A percentile compares a stretch with the other conserved stretches of the same genome.
Evolutionary conservation across 2,888 invertebrate species (phyloP).

Genomic region (Chromoteleia sp.): DNA sequence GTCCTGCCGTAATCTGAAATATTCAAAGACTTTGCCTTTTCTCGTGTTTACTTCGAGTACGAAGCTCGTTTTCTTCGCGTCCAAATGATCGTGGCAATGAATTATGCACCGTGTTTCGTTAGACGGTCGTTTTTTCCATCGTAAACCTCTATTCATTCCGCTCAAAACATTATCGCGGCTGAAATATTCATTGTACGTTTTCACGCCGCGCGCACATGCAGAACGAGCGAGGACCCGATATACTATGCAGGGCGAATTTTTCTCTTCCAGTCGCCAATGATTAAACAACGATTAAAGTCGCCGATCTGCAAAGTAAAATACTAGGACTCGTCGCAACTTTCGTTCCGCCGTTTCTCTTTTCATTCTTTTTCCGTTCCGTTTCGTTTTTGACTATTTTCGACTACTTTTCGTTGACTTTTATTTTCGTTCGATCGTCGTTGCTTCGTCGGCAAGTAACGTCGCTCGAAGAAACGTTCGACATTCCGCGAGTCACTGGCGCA

Average conservation of each 20-base stretch:
- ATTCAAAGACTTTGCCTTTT: constrained; percentile 1
- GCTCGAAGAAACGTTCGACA: constrained; percentile 21
- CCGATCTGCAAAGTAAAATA: neutral
- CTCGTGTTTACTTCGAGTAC: neutral
- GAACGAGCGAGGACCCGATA: neutral
- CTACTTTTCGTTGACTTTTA: neutral
- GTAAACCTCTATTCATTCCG: constrained; percentile 29
- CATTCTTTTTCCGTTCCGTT: no score
- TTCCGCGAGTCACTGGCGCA: constrained; percentile 41
- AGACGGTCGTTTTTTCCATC: constrained; percentile 10
- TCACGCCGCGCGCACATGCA: constrained; percentile 15
- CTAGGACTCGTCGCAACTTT: neutral
- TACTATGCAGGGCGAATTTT: neutral
- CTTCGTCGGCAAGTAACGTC: constrained; percentile 1
- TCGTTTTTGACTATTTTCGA: no score
- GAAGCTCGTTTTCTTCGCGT: constrained; percentile 8
- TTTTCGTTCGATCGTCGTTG: neutral
- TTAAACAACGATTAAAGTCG: neutral
- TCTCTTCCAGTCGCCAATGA: neutral
- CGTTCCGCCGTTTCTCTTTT: neutral
- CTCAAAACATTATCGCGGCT: constrained; percentile 26
- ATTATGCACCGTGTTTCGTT: constrained; percentile 35
- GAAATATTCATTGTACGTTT: constrained; percentile 43
- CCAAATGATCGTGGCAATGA: constrained; percentile 10
- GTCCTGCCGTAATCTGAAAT: constrained; percentile 3